phyloP scores from a whole-genome alignment of 2,888 invertebrate genomes.

The Nephrotoma flavescens region DNA sequence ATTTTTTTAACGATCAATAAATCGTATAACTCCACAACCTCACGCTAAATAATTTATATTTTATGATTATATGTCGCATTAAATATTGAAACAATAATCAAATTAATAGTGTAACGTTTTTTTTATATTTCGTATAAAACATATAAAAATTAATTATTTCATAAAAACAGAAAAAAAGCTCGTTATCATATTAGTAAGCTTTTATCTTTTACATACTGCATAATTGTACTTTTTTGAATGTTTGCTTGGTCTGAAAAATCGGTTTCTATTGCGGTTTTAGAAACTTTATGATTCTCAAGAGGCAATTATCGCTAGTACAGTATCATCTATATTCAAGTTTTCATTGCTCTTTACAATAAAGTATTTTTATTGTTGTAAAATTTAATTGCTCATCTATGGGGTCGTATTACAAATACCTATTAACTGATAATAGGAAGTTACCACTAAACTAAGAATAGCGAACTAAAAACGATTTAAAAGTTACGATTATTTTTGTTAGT shows the following conservation, averaged over 20 bases:
- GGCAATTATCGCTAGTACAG: not conserved
- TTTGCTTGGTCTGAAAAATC: not conserved
- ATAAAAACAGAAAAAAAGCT: not conserved
- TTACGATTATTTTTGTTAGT: too few species aligned
- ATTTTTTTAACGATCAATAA: not conserved
- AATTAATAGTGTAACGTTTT: not conserved
- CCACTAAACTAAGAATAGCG: too few species aligned
- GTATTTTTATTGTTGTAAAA: too few species aligned
- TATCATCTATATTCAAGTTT: too few species aligned
- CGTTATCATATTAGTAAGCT: not conserved
- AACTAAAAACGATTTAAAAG: too few species aligned
- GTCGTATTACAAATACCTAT: too few species aligned
- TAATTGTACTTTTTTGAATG: not conserved
- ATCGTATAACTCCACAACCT: not conserved
- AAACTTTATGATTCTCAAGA: not conserved
- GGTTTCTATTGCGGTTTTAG: not conserved
- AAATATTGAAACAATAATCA: not conserved
- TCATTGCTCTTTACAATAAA: too few species aligned
- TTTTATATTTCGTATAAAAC: not conserved
- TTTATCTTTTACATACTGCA: not conserved
- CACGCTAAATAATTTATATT: not conserved
- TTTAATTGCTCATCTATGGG: too few species aligned
- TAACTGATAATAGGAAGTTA: too few species aligned
- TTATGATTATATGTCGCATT: not conserved
- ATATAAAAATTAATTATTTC: not conserved